These are phyloP conservation scores for Micromussa lordhowensis DNA, from an alignment of 92 coral and sea anemone genomes.

Conservation along the genomic window DNA sequence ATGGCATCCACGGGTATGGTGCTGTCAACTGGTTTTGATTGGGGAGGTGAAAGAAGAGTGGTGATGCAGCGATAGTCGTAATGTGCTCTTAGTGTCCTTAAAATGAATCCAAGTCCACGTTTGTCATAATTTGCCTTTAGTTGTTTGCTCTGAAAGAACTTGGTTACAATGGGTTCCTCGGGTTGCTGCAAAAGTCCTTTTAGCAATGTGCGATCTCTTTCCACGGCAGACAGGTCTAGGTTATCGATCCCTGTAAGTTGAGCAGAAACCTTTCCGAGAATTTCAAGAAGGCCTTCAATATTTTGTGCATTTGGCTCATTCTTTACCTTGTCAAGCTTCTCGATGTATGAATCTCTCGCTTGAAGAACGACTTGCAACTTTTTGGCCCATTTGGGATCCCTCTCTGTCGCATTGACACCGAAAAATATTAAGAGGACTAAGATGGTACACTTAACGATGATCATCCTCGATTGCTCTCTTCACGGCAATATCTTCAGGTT, in stretches of 20 bases:
- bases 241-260: constrained; percentile 41
- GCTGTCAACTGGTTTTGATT: neutral
- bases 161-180: constrained; percentile 38
- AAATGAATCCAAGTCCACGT: constrained; percentile 50
- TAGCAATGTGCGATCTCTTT: neutral
- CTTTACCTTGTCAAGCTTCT: constrained; percentile 4
- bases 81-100: constrained; percentile 28
- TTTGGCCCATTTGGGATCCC: constrained; percentile 41
- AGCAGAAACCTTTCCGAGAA: neutral
- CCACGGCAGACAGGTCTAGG: constrained; percentile 11
- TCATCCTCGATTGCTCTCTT: neutral
- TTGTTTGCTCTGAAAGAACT: constrained; percentile 34
- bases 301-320: neutral
- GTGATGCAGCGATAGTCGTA: constrained; percentile 52
- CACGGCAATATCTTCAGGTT: neutral
- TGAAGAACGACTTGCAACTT: constrained; percentile 19
- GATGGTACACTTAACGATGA: neutral
- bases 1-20: constrained; percentile 34
- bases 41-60: constrained; percentile 37
- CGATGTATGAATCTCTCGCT: constrained; percentile 35
- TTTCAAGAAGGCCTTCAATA: neutral
- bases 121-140: constrained; percentile 29
- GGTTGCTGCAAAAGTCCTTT: constrained; percentile 8
- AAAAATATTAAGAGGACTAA: neutral
- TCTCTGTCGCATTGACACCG: constrained; percentile 7